Conservation (phyloP, 2,797 vertebrate genomes). For the Tachyglossus aculeatus region DNA sequence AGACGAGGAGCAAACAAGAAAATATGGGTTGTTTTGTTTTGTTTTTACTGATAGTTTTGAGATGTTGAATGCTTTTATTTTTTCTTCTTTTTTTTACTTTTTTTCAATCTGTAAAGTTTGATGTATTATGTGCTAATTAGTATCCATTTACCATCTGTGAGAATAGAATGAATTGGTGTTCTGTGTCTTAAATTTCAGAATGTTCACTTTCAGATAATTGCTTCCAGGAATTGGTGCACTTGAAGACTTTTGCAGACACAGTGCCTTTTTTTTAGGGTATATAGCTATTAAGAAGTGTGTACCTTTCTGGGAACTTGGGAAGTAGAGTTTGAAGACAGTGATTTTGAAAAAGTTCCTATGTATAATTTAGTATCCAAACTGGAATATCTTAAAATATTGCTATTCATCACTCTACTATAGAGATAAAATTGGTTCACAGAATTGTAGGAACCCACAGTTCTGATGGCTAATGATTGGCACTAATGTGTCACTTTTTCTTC, state of each 20-base stretch:
- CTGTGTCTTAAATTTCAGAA: not conserved
- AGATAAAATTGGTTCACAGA: not conserved
- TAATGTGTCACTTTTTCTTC: not conserved
- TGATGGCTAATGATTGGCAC: not conserved
- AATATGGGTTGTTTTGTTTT: not conserved
- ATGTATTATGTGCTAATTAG: not conserved
- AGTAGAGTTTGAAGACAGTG: not conserved
- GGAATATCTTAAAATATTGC: not conserved
- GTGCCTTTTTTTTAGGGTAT: not conserved
- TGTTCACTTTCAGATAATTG: not conserved
- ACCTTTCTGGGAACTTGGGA: conserved; percentile 2
- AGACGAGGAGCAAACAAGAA: not conserved
- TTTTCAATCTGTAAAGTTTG: not conserved
- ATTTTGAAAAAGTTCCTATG: conserved; percentile 1
- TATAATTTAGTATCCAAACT: not conserved
- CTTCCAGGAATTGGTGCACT: not conserved
- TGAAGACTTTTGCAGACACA: not conserved
- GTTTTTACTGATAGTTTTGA: not conserved
- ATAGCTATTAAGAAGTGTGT: not conserved
- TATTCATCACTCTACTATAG: not conserved
- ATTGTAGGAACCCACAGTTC: not conserved
- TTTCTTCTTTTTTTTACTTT: not conserved
- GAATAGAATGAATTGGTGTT: not conserved
- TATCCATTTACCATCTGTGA: not conserved
- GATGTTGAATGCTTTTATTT: not conserved